These are phyloP conservation scores for Philhelius pedissequus DNA, from an alignment of 2,888 invertebrate species.

Conservation along the genomic window DNA sequence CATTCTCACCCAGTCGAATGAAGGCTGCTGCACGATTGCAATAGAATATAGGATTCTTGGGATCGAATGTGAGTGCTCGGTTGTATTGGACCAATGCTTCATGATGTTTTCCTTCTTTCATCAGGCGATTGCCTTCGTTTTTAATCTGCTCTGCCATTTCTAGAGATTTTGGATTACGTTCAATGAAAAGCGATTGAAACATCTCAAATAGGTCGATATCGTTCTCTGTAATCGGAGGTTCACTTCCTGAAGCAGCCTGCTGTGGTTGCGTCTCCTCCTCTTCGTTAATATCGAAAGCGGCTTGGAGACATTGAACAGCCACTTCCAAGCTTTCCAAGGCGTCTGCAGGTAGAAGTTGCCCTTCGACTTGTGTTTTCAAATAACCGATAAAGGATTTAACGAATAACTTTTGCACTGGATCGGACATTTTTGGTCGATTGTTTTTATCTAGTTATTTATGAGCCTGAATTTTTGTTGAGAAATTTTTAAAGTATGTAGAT, in stretches of 20 bases:
- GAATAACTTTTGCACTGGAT: slow-evolving; percentile 77
- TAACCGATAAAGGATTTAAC: slow-evolving; percentile 77
- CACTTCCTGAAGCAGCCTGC: slow-evolving; percentile 43
- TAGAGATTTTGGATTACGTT: slow-evolving; percentile 80
- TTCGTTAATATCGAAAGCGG: slow-evolving; percentile 87
- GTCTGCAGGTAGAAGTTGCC: slow-evolving; percentile 74
- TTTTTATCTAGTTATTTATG: not conserved
- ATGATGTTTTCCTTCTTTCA: slow-evolving; percentile 89
- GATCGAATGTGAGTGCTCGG: slow-evolving; percentile 91
- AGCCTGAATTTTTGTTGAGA: slow-evolving; percentile 13
- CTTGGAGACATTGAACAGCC: slow-evolving; percentile 95
- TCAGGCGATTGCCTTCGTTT: slow-evolving; percentile 91
- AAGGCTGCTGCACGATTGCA: slow-evolving; percentile 98
- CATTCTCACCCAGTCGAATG: slow-evolving; percentile 91
- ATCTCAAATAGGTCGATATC: slow-evolving; percentile 79
- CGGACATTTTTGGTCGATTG: slow-evolving; percentile 71
- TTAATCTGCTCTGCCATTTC: slow-evolving; percentile 91
- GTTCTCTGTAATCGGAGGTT: slow-evolving; percentile 47
- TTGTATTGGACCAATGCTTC: slow-evolving; percentile 93
- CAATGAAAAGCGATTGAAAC: slow-evolving; percentile 78
- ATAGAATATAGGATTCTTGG: slow-evolving; percentile 95
- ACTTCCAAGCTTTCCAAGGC: slow-evolving; percentile 85
- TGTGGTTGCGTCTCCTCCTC: slow-evolving; percentile 70
- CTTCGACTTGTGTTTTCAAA: slow-evolving; percentile 75
- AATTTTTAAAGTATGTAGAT: not conserved